Percentiles rank a stretch among this genome's conserved stretches.
Conservation (phyloP, 2,888 invertebrate genomes). For the Zhuqinia jingwanae region DNA sequence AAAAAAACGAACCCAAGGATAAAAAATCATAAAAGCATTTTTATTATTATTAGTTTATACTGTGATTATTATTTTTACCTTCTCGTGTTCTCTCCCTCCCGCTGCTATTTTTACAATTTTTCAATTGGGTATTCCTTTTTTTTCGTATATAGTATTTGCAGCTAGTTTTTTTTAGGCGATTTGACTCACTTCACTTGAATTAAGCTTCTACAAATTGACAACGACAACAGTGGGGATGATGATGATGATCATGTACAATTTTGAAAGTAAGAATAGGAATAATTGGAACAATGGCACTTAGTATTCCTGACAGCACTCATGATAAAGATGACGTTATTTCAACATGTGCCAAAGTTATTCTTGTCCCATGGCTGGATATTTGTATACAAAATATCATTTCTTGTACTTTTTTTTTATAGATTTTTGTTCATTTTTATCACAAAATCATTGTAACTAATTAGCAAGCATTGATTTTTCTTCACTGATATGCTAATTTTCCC, state of each 20-base stretch:
- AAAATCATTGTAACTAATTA: constrained; percentile 58
- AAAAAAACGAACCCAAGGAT: constrained; percentile 50
- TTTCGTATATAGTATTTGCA: too few species aligned
- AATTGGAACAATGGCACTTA: constrained; percentile 59
- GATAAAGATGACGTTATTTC: background rate
- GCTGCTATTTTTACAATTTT: constrained; percentile 52
- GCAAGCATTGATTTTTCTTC: constrained; percentile 16
- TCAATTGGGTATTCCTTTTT: constrained; percentile 36
- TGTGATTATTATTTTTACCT: constrained; percentile 55
- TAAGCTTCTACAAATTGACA: constrained; percentile 52
- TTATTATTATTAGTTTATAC: background rate
- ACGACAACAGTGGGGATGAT: background rate
- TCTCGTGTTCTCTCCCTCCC: constrained; percentile 44
- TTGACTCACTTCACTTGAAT: constrained; percentile 53
- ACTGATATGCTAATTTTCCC: constrained; percentile 31
- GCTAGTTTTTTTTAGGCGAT: too few species aligned
- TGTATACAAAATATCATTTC: background rate
- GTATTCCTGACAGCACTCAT: background rate
- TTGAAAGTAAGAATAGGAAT: constrained; percentile 47
- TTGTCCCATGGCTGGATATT: constrained; percentile 65
- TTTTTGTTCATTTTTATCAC: constrained; percentile 21
- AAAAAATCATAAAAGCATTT: constrained; percentile 47
- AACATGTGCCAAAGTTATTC: background rate
- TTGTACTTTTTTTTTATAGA: background rate
- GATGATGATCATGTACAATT: constrained; percentile 31